Percentiles rank a stretch among this genome's conserved stretches.
These are phyloP conservation scores for Plagodis pulveraria DNA, from an alignment of 2,888 invertebrate species.

Conservation along the genomic window DNA sequence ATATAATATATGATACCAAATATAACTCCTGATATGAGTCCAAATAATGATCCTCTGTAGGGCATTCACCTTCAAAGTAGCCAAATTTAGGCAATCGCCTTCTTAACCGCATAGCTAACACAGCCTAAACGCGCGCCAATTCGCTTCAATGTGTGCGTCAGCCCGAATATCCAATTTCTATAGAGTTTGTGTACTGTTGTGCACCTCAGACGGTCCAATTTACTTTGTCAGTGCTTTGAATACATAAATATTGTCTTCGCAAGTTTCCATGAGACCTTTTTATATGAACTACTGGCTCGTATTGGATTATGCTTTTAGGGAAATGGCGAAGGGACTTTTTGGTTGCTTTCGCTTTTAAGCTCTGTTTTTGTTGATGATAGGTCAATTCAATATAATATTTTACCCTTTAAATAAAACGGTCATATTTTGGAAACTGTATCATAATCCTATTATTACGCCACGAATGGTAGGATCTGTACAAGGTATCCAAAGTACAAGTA, in stretches of 20 bases:
- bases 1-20: too few relatives aligned
- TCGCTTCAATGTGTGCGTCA: conserved; percentile 1
- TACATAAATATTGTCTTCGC: conserved; percentile 30
- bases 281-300: conserved; percentile 35
- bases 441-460: too few relatives aligned
- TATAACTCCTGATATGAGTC: too few relatives aligned
- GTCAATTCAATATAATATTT: conserved; percentile 7
- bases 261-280: conserved; percentile 32
- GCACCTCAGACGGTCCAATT: conserved; percentile 19
- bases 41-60: too few relatives aligned
- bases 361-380: conserved; percentile 14
- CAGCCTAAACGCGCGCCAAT: not conserved
- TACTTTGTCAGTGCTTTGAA: conserved; percentile 29
- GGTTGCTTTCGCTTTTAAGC: conserved; percentile 23
- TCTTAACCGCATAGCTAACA: conserved; percentile 9
- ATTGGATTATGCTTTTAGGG: conserved; percentile 40
- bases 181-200: conserved; percentile 8
- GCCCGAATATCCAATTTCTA: not conserved
- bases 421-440: not conserved
- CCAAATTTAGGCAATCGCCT: too few relatives aligned
- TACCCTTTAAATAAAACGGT: not conserved
- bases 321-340: conserved; percentile 27
- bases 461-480: too few relatives aligned
- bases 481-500: too few relatives aligned
- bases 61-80: too few relatives aligned